A percentile compares a stretch with the other conserved stretches of the same genome.
Conservation (phyloP, 2,797 vertebrate genomes). For the Glossophaga mutica region DNA sequence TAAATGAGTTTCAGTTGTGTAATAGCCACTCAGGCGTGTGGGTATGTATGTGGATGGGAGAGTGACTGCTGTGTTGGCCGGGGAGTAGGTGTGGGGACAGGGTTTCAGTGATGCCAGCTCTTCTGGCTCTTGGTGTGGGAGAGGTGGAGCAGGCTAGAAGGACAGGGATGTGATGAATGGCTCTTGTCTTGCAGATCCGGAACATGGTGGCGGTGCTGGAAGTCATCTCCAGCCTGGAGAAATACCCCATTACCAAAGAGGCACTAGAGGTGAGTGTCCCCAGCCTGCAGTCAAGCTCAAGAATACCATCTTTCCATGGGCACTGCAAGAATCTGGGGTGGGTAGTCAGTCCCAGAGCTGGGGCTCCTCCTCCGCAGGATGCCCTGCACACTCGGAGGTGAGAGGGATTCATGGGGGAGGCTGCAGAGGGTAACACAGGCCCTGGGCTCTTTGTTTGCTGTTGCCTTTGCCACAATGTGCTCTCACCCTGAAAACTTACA, state of each 20-base stretch:
- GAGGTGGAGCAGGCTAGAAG: neutral
- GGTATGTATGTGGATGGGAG: neutral
- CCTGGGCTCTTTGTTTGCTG: neutral
- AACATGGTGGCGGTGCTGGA: constrained; percentile 97
- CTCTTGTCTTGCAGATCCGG: constrained; percentile 88
- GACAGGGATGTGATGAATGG: neutral
- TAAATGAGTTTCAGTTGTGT: neutral
- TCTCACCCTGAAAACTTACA: neutral
- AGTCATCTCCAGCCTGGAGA: constrained; percentile 97
- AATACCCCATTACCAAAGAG: constrained; percentile 98
- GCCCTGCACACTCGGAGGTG: neutral
- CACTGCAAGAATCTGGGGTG: neutral
- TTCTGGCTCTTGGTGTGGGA: neutral
- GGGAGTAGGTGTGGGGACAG: neutral
- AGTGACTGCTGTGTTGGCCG: neutral
- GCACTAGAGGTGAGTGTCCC: constrained; percentile 90
- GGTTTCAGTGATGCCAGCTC: neutral
- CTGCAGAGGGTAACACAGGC: neutral
- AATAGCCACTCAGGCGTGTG: no score
- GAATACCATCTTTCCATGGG: neutral
- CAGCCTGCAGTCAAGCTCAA: neutral
- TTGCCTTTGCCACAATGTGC: neutral
- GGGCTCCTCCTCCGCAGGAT: neutral
- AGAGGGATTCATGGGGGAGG: neutral
- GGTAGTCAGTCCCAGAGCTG: neutral